phyloP scores from a whole-genome alignment of 2,888 invertebrate species.

The Morpho achilles region DNA sequence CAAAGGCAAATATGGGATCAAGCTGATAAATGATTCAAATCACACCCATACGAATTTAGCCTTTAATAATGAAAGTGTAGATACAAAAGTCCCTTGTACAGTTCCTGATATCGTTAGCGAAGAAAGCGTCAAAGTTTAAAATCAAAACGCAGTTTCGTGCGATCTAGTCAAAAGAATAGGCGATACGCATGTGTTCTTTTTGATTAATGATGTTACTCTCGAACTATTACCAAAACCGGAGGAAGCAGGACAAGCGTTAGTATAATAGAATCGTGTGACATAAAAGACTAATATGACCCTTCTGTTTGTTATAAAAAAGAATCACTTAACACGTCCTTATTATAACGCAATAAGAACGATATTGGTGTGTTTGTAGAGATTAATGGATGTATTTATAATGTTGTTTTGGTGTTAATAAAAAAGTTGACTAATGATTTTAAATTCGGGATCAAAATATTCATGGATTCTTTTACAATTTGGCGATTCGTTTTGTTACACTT shows the following conservation, averaged over 20 bases:
- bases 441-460: conserved; percentile 74
- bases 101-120: conserved; percentile 45
- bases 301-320: conserved; percentile 25
- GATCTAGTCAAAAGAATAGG: conserved; percentile 56
- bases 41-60: conserved; percentile 33
- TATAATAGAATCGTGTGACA: conserved; percentile 52
- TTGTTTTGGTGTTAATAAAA: conserved; percentile 42
- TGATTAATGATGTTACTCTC: conserved; percentile 73
- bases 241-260: conserved; percentile 61
- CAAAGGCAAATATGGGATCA: conserved; percentile 69
- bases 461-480: conserved; percentile 56
- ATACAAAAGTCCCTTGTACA: conserved; percentile 32
- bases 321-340: conserved; percentile 25
- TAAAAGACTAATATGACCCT: conserved; percentile 32
- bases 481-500: conserved; percentile 73
- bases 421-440: conserved; percentile 78
- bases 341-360: conserved; percentile 33
- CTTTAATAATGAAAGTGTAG: conserved; percentile 34
- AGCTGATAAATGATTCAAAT: conserved; percentile 59
- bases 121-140: conserved; percentile 56
- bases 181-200: conserved; percentile 60
- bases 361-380: conserved; percentile 19
- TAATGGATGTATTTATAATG: conserved; percentile 2
- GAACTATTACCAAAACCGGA: conserved; percentile 58
- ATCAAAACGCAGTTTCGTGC: conserved; percentile 66